Evolutionary conservation across 2,888 invertebrate genomes (phyloP).

Genomic region (Linnaemya tessellans): DNA sequence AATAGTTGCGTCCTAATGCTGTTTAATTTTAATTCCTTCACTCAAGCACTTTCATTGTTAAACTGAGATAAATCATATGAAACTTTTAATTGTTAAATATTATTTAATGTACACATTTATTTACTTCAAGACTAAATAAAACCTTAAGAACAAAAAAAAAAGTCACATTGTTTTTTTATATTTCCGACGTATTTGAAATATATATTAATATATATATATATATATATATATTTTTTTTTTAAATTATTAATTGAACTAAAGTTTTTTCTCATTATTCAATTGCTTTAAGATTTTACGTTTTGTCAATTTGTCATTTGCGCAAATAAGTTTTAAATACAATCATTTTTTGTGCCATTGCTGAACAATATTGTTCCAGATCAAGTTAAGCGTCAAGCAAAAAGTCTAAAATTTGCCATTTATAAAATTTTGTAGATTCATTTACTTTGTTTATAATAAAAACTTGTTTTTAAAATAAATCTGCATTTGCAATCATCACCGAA

Average conservation of each 20-base stretch:
- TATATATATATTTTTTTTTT: background rate
- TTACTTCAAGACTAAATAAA: conserved; percentile 1
- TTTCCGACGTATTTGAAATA: background rate
- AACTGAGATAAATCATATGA: background rate
- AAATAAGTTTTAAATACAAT: background rate
- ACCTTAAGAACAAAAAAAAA: conserved; percentile 6
- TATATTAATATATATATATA: no score
- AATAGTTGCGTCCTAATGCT: background rate
- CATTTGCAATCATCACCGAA: background rate
- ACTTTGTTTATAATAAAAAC: conserved; percentile 8
- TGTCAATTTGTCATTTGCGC: background rate
- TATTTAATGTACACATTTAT: background rate
- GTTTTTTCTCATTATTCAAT: background rate
- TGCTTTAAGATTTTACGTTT: background rate
- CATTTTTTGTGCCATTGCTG: background rate
- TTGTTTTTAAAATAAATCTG: conserved; percentile 13
- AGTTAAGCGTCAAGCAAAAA: background rate
- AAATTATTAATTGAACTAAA: background rate
- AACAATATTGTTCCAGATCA: background rate
- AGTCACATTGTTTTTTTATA: conserved; percentile 11
- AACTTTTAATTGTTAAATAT: background rate
- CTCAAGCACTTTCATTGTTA: background rate
- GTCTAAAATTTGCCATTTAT: conserved; percentile 1
- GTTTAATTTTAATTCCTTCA: background rate
- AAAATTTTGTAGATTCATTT: background rate